A percentile compares a stretch with the other conserved stretches of the same genome.
Conservation (phyloP, 2,113 vertebrate genomes). For the Eidolon helvum region DNA sequence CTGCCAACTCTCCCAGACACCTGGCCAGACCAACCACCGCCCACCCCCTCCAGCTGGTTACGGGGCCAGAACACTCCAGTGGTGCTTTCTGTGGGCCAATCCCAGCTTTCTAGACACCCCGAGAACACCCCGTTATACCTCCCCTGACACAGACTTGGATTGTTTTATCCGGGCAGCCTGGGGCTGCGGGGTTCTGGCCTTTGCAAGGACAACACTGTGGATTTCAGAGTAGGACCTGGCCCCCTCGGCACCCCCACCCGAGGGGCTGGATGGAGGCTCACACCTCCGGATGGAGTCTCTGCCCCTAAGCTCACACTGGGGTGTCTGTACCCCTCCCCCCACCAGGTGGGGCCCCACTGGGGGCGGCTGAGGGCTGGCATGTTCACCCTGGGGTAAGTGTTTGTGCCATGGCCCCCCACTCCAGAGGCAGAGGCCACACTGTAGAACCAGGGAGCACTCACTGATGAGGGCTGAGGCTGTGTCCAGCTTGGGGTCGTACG, state of each 20-base stretch:
- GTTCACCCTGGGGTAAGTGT: background rate
- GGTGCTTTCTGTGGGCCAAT: background rate
- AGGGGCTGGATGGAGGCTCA: background rate
- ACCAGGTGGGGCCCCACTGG: background rate
- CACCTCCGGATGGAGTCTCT: background rate
- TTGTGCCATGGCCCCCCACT: background rate
- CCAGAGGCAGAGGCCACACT: background rate
- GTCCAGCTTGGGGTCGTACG: conserved; percentile 98
- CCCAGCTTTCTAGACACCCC: background rate
- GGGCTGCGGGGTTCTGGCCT: background rate
- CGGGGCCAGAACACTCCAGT: background rate
- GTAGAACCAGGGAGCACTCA: conserved; percentile 82
- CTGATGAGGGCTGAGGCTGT: conserved; percentile 97
- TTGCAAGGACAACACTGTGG: background rate
- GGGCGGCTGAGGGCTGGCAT: background rate
- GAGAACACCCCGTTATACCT: background rate
- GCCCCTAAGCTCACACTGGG: background rate
- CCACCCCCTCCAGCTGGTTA: background rate
- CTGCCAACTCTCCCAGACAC: background rate
- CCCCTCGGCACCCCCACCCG: background rate
- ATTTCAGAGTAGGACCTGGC: background rate
- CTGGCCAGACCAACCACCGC: background rate
- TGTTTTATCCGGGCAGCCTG: background rate
- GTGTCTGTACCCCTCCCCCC: background rate
- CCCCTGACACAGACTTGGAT: fast-evolving